A percentile compares a stretch with the other conserved stretches of the same genome.
phyloP scores from a whole-genome alignment of 2,888 invertebrate genomes.

The Drosophila tanythrix region DNA sequence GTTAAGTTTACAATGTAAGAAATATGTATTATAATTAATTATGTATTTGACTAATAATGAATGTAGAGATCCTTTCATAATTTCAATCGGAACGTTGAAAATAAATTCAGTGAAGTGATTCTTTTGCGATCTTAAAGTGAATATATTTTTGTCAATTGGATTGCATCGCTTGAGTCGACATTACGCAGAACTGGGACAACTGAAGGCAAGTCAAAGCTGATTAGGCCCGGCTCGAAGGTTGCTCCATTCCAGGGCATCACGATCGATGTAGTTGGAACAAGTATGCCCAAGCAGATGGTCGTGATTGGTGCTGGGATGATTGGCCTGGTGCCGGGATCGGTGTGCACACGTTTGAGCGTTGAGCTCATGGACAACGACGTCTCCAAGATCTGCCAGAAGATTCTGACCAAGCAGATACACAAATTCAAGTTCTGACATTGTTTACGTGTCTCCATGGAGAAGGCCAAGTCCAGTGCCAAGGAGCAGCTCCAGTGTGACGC shows the following conservation, averaged over 20 bases:
- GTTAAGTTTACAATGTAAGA: background rate
- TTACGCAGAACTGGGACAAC: background rate
- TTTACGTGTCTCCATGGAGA: slow-evolving; percentile 89
- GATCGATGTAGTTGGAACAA: slow-evolving; percentile 95
- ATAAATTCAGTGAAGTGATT: background rate
- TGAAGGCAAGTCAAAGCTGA: slow-evolving; percentile 82
- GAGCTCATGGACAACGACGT: slow-evolving; percentile 96
- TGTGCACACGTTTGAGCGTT: slow-evolving; percentile 86
- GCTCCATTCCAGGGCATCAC: slow-evolving; percentile 97
- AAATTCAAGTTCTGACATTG: slow-evolving; percentile 89
- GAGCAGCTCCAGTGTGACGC: slow-evolving; percentile 93
- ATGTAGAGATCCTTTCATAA: too few relatives aligned
- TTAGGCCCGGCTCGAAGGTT: slow-evolving; percentile 99
- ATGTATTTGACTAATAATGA: too few relatives aligned
- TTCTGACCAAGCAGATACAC: slow-evolving; percentile 95
- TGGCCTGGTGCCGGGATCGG: slow-evolving; percentile 99
- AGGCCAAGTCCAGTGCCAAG: slow-evolving; percentile 92
- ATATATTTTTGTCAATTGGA: background rate
- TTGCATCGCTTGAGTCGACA: background rate
- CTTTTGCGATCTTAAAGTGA: background rate
- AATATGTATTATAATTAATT: background rate
- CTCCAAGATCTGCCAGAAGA: slow-evolving; percentile 95
- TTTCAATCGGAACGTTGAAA: too few relatives aligned
- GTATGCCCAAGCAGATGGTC: slow-evolving; percentile 95
- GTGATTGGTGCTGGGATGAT: slow-evolving; percentile 99